Conservation (phyloP, 2,113 vertebrate genomes). For the Eubucco bourcierii region DNA sequence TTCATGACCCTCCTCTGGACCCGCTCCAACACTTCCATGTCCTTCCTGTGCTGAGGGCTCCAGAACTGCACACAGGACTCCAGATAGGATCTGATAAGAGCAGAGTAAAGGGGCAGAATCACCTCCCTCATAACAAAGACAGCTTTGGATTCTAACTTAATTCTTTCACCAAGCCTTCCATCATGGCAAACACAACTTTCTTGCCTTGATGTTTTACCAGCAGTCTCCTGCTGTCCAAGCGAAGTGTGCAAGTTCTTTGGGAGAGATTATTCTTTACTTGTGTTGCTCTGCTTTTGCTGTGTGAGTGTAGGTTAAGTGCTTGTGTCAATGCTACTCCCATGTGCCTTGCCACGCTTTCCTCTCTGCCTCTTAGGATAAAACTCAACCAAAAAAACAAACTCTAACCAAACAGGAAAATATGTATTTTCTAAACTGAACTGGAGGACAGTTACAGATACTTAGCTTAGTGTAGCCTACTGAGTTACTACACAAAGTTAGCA, state of each 20-base stretch:
- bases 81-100: too few species aligned
- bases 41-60: too few species aligned
- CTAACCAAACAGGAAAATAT: too few species aligned
- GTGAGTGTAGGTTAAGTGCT: not conserved
- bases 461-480: not conserved
- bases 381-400: too few species aligned
- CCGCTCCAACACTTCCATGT: too few species aligned
- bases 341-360: not conserved
- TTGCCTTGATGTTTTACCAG: not conserved
- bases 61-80: too few species aligned
- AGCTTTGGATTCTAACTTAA: not conserved
- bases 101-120: too few species aligned
- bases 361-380: not conserved
- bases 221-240: not conserved
- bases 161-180: not conserved
- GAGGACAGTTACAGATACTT: not conserved
- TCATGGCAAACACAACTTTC: rapidly evolving
- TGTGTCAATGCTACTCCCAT: not conserved
- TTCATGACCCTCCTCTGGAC: too few species aligned
- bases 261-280: not conserved
- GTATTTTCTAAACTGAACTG: not conserved
- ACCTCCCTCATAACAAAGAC: not conserved
- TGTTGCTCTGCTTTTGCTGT: not conserved
- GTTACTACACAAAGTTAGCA: not conserved
- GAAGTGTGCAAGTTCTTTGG: not conserved